These are phyloP conservation scores for Xyrichtys novacula DNA, from an alignment of 2,797 vertebrate species.

Conservation along the genomic window DNA sequence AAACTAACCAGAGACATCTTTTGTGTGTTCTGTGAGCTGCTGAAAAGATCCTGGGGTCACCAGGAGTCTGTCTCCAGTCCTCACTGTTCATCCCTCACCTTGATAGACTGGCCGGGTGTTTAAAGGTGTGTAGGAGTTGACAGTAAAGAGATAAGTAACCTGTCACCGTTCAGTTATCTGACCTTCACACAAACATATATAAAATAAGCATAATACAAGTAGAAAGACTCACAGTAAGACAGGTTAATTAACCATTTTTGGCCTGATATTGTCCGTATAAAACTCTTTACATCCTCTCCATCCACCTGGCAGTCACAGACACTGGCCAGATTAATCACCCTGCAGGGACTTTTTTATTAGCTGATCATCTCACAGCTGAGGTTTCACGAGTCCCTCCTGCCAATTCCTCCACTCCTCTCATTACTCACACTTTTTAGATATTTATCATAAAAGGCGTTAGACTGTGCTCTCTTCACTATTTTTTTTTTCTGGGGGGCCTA, in stretches of 20 bases:
- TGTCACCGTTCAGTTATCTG: neutral
- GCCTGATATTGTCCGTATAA: neutral
- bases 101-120: no score
- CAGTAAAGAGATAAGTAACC: slow-evolving; percentile 1
- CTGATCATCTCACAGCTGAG: slow-evolving; percentile 73
- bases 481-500: slow-evolving; percentile 58
- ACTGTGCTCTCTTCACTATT: slow-evolving; percentile 71
- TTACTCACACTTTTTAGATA: slow-evolving; percentile 79
- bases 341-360: slow-evolving; percentile 75
- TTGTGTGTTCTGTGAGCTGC: neutral
- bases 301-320: slow-evolving; percentile 63
- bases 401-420: slow-evolving; percentile 60
- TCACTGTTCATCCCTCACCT: no score
- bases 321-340: slow-evolving; percentile 78
- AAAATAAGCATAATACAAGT: slow-evolving; percentile 21
- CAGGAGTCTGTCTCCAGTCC: no score
- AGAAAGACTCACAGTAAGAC: neutral
- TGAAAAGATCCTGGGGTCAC: neutral
- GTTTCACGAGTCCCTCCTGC: slow-evolving; percentile 63
- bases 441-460: slow-evolving; percentile 82
- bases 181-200: slow-evolving; percentile 11
- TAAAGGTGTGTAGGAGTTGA: neutral
- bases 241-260: slow-evolving; percentile 21
- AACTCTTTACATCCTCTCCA: slow-evolving; percentile 36
- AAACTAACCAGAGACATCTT: neutral